Evolutionary conservation across 1,140 invertebrate genomes (phyloP).

Genomic region (Drosophila prosaltans): DNA sequence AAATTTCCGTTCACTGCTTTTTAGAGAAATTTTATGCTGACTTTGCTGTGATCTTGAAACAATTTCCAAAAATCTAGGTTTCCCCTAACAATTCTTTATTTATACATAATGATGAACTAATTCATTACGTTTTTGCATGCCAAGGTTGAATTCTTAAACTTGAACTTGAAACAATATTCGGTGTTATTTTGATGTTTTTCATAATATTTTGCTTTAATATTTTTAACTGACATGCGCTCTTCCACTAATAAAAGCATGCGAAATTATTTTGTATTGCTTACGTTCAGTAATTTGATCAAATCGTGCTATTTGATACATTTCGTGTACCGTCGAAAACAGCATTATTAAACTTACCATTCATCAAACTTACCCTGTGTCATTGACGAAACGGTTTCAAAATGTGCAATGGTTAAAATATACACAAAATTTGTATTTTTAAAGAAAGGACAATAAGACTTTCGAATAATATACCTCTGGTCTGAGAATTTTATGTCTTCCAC

Average conservation of each 20-base stretch:
- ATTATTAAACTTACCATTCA: too few species aligned
- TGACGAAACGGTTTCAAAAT: neutral
- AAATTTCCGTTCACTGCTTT: slow-evolving; percentile 57
- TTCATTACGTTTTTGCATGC: slow-evolving; percentile 46
- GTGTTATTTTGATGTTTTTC: slow-evolving; percentile 1
- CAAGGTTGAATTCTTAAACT: slow-evolving; percentile 65
- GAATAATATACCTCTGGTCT: too few species aligned
- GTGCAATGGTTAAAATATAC: too few species aligned
- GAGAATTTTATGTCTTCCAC: neutral
- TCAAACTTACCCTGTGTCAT: neutral
- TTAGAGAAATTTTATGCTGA: slow-evolving; percentile 67
- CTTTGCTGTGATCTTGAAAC: slow-evolving; percentile 71
- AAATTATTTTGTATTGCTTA: slow-evolving; percentile 4
- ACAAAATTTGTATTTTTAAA: too few species aligned
- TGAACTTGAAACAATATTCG: slow-evolving; percentile 52
- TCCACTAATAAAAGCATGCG: neutral
- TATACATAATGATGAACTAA: slow-evolving; percentile 31
- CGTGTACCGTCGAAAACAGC: neutral
- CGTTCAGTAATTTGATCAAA: neutral
- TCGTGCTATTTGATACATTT: neutral
- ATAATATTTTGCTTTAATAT: slow-evolving; percentile 11
- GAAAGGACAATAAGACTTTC: too few species aligned
- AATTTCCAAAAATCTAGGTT: slow-evolving; percentile 55
- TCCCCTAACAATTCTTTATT: slow-evolving; percentile 17
- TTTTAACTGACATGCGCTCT: slow-evolving; percentile 19